Base-by-base conservation (phyloP, 2,888 invertebrate species). In the Caenorhabditis imperialis region DNA sequence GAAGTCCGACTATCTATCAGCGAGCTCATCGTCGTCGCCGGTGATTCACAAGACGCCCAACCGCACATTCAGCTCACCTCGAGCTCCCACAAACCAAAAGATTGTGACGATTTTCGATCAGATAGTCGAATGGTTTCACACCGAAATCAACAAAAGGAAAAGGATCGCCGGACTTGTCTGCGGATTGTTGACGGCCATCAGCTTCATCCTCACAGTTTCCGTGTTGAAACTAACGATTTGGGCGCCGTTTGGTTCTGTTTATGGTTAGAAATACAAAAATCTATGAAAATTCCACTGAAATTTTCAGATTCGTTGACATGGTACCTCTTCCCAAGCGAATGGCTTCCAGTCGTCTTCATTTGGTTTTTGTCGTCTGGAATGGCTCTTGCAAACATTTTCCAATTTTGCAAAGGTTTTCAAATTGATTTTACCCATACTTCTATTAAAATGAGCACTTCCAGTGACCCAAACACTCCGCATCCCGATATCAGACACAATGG, bases 21-120 rank as follows among this genome's bases (percentile, higher is more conserved):
- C 44, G 1, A 42, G 23, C 50, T 54, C 47, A 16, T 50, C 65
- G 30, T 40, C 65, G 12, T 50, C 65, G 18, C 54, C 72, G 22
- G 57, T 63, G 23, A 63, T 60, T 18, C 16, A 37, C 14, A 48
- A 22, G 18, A 50, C 65, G 1, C 61, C 73, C 1, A 27, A 22
- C 16, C 58, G 53, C n/a, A 44, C 22, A 22, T 25, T 61, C 55
- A 61, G 44, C 27, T 45, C 71, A n/a, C 60, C 54, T 3, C 37
- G 30, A 7, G 30, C 7, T 7, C 6, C 30, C 10, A 7, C 23
- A 7, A 22, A 25, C 1, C 60, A 60, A 12, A 65, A 58, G 30
- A 45, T 57, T 8, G 55, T 69, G 14, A 71, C 61, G 25, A 75
- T 77, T 54, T 75, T 75, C 50, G 77, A 77, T 60, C 77, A 74